Evolutionary conservation across 2,888 invertebrate species (phyloP).

Genomic region (Cosmorhoe ocellata): DNA sequence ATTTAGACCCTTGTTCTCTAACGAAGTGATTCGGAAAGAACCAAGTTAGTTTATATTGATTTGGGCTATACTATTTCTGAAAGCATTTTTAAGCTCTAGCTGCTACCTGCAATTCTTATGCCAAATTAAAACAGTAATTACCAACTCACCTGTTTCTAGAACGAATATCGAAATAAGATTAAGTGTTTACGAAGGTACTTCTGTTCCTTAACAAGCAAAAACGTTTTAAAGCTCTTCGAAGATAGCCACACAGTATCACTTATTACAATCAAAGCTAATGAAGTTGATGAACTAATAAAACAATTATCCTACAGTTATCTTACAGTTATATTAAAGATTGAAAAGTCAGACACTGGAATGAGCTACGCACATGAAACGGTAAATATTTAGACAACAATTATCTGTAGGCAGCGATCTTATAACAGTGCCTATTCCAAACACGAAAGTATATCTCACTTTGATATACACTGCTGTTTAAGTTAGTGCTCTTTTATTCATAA

Average conservation of each 20-base stretch:
- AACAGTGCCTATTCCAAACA: conserved; percentile 44
- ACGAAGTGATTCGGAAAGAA: too few relatives aligned
- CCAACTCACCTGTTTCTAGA: too few relatives aligned
- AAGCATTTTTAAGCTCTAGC: too few relatives aligned
- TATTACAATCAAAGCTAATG: conserved; percentile 11
- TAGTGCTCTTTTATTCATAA: conserved; percentile 1
- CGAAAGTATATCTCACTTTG: conserved; percentile 10
- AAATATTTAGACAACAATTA: conserved; percentile 79
- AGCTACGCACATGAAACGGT: conserved; percentile 60
- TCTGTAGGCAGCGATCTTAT: conserved; percentile 64
- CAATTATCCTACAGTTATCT: conserved; percentile 18
- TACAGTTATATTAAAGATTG: conserved; percentile 37
- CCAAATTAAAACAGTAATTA: too few relatives aligned
- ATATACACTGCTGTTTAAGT: conserved; percentile 40
- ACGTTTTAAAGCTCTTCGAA: too few relatives aligned
- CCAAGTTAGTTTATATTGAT: too few relatives aligned
- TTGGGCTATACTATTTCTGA: too few relatives aligned
- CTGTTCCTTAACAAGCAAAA: too few relatives aligned
- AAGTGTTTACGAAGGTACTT: too few relatives aligned
- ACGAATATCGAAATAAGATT: too few relatives aligned
- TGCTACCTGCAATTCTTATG: too few relatives aligned
- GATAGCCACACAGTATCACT: not conserved
- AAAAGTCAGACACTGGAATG: conserved; percentile 52
- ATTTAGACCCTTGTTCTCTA: too few relatives aligned
- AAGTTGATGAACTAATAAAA: conserved; percentile 19